phyloP scores from a whole-genome alignment of 2,113 vertebrate genomes.

The Hippopotamus amphibius region DNA sequence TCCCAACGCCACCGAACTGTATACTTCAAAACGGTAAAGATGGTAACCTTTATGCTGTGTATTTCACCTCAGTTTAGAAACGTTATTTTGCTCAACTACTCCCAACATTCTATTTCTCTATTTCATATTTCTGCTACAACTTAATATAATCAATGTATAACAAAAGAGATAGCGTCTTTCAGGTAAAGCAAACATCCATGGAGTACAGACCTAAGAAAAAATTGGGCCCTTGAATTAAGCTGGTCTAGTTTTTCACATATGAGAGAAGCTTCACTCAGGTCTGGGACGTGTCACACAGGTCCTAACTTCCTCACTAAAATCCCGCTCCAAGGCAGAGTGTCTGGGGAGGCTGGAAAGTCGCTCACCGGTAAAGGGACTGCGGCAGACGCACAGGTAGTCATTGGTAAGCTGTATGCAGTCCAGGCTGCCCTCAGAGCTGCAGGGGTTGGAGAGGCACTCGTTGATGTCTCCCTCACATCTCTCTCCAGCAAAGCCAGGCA shows the following conservation, averaged over 20 bases:
- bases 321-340: neutral
- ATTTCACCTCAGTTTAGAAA: neutral
- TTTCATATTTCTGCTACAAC: neutral
- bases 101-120: neutral
- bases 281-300: neutral
- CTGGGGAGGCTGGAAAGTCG: rapidly evolving
- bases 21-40: neutral
- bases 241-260: neutral
- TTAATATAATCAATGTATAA: neutral
- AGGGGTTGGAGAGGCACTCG: conserved; percentile 94
- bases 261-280: neutral
- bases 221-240: neutral
- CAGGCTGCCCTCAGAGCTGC: conserved; percentile 90
- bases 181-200: neutral
- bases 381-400: conserved; percentile 93
- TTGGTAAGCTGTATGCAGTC: conserved; percentile 95
- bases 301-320: neutral
- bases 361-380: conserved; percentile 94
- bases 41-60: neutral
- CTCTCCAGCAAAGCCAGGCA: conserved; percentile 93
- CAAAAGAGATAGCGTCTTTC: neutral
- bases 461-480: conserved; percentile 96
- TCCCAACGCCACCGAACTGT: neutral
- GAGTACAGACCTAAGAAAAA: neutral
- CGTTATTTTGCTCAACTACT: neutral